These are phyloP conservation scores for Formica exsecta DNA, from an alignment of 1,140 invertebrate species.

Conservation along the genomic window DNA sequence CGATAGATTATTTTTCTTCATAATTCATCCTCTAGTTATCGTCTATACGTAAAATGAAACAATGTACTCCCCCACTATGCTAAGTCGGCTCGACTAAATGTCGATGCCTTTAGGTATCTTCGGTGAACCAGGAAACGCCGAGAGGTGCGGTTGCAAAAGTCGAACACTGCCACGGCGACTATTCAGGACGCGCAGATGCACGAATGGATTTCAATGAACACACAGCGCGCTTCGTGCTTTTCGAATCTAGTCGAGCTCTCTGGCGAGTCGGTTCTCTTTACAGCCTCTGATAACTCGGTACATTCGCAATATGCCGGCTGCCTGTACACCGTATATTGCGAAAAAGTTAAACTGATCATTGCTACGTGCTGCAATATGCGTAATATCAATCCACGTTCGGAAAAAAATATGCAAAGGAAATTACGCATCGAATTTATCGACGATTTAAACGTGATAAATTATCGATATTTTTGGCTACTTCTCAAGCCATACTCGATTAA, in stretches of 20 bases:
- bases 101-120: constrained; percentile 31
- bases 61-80: constrained; percentile 24
- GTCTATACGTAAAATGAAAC: constrained; percentile 29
- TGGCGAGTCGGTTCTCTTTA: constrained; percentile 39
- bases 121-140: constrained; percentile 70
- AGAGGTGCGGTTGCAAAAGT: constrained; percentile 68
- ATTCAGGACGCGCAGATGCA: constrained; percentile 70
- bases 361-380: neutral
- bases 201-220: constrained; percentile 73
- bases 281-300: constrained; percentile 67
- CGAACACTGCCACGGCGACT: constrained; percentile 36
- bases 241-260: constrained; percentile 49
- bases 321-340: constrained; percentile 32
- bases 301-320: constrained; percentile 61
- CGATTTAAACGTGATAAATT: constrained; percentile 13
- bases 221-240: constrained; percentile 59
- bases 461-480: constrained; percentile 15
- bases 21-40: constrained; percentile 27
- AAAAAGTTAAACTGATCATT: constrained; percentile 57
- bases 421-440: neutral
- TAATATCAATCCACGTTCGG: neutral
- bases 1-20: neutral
- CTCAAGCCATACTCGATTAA: constrained; percentile 3
- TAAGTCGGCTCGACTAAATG: constrained; percentile 58
- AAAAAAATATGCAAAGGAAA: neutral